A percentile compares a stretch with the other conserved stretches of the same genome.
phyloP scores from a whole-genome alignment of 1,140 invertebrate species.

The Aphaenogaster ashmeadi region DNA sequence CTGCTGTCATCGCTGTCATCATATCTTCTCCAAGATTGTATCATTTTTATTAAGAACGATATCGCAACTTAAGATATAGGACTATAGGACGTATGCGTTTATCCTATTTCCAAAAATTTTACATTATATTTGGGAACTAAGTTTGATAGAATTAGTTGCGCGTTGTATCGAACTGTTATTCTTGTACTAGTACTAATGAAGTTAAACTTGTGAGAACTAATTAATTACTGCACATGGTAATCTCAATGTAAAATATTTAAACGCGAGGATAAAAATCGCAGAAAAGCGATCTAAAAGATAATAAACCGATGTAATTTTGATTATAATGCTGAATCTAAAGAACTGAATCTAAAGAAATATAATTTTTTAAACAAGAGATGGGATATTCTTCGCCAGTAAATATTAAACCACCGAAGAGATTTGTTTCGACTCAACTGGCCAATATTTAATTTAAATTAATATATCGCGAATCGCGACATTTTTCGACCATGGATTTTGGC shows the following conservation, averaged over 20 bases:
- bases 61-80: neutral
- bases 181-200: neutral
- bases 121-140: constrained; percentile 8
- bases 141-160: neutral
- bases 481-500: too few relatives aligned
- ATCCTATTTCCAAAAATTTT: neutral
- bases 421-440: too few relatives aligned
- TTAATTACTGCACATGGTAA: neutral
- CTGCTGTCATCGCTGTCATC: neutral
- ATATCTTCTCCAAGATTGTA: neutral
- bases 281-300: neutral
- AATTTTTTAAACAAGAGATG: neutral
- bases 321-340: neutral
- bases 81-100: neutral
- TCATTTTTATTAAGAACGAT: constrained; percentile 12
- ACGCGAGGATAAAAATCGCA: neutral
- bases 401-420: too few relatives aligned
- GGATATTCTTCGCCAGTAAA: too few relatives aligned
- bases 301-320: neutral
- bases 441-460: too few relatives aligned
- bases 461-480: too few relatives aligned
- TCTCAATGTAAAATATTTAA: constrained; percentile 2
- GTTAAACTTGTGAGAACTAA: neutral
- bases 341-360: neutral
- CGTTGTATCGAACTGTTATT: neutral